Percentiles rank a stretch among this genome's conserved stretches.
Evolutionary conservation across 1,140 invertebrate genomes (phyloP).

Genomic region (Drosophila suzukii): DNA sequence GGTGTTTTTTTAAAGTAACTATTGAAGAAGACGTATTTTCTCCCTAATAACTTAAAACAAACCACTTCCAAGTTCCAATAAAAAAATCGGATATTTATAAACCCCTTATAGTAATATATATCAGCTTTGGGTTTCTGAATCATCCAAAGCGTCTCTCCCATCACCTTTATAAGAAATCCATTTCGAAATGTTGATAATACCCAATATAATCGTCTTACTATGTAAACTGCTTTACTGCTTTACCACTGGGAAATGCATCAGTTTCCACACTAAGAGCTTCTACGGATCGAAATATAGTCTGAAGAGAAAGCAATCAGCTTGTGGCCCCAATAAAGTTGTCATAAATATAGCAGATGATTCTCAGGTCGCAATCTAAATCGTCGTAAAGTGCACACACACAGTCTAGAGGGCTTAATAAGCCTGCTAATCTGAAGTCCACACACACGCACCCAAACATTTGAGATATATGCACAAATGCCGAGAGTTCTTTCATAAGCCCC

Average conservation of each 20-base stretch:
- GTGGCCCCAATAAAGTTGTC: conserved; percentile 55
- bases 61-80: too few species aligned
- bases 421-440: conserved; percentile 48
- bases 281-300: neutral
- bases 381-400: conserved; percentile 18
- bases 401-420: conserved; percentile 51
- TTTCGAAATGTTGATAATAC: neutral
- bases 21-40: too few species aligned
- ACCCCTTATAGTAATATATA: neutral
- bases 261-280: neutral
- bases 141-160: neutral
- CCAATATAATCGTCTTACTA: neutral
- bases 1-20: too few species aligned
- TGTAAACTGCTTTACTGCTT: neutral
- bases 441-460: neutral
- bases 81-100: too few species aligned
- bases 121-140: too few species aligned
- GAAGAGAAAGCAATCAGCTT: conserved; percentile 38
- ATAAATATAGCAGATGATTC: conserved; percentile 53
- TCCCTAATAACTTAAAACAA: too few species aligned
- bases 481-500: conserved; percentile 34
- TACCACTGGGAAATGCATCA: neutral
- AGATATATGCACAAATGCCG: neutral
- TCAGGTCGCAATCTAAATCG: conserved; percentile 47
- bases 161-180: conserved; percentile 1